A percentile compares a stretch with the other conserved stretches of the same genome.
These are phyloP conservation scores for Sebastes nivosus DNA, from an alignment of 2,797 vertebrate genomes.

Conservation along the genomic window DNA sequence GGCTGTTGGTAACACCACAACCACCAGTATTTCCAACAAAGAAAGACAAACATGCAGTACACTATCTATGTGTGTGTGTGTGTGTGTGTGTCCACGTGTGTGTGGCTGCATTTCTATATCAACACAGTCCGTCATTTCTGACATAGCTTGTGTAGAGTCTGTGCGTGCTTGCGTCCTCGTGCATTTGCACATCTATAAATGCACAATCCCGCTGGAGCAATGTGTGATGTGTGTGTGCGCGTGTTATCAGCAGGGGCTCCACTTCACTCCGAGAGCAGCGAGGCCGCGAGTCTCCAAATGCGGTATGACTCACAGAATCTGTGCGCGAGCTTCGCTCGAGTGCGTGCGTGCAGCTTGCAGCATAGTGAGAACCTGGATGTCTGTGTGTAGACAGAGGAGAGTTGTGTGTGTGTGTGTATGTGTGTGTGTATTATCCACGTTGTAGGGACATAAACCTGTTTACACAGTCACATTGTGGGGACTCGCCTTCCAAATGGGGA, in stretches of 20 bases:
- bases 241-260: conserved; percentile 50
- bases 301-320: conserved; percentile 65
- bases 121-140: neutral
- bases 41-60: neutral
- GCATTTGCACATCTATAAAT: neutral
- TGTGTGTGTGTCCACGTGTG: neutral
- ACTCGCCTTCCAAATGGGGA: too few species aligned
- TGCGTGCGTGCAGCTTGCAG: conserved; percentile 16
- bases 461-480: too few species aligned
- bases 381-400: neutral
- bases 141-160: neutral
- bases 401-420: neutral
- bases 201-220: neutral
- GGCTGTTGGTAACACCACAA: conserved; percentile 27
- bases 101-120: neutral
- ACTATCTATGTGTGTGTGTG: neutral
- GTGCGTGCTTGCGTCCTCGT: neutral
- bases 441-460: too few species aligned
- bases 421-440: neutral
- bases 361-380: conserved; percentile 14
- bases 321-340: conserved; percentile 21
- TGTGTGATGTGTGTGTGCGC: neutral
- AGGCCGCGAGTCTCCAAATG: conserved; percentile 52
- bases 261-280: conserved; percentile 49
- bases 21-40: conserved; percentile 2